Percentiles rank a stretch among this genome's conserved stretches.
phyloP scores from a whole-genome alignment of 2,797 vertebrate genomes.

The Scarus forsteni region DNA sequence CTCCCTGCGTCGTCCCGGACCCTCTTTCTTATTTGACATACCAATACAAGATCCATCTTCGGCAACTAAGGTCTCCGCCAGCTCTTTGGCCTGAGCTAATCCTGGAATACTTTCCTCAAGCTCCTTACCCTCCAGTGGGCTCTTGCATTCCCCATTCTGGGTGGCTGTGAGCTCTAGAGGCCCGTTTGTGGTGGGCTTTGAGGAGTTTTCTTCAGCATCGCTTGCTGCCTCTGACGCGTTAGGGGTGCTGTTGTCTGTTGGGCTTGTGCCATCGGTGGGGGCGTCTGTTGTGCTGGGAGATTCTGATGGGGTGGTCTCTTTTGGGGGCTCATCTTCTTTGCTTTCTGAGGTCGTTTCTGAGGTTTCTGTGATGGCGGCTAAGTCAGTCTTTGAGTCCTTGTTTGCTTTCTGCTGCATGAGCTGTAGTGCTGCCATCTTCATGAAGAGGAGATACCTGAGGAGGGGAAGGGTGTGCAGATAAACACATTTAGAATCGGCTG shows the following conservation, averaged over 20 bases:
- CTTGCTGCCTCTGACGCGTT: slow-evolving; percentile 27
- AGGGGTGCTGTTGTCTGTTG: slow-evolving; percentile 44
- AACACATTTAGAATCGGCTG: neutral
- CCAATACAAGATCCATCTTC: slow-evolving; percentile 93
- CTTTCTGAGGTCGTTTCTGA: slow-evolving; percentile 49
- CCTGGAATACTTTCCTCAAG: slow-evolving; percentile 88
- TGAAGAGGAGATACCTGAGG: slow-evolving; percentile 96
- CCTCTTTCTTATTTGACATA: slow-evolving; percentile 63
- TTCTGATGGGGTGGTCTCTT: slow-evolving; percentile 40
- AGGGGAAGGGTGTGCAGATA: neutral
- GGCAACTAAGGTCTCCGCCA: slow-evolving; percentile 93
- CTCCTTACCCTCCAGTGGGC: slow-evolving; percentile 87
- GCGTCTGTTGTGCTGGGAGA: slow-evolving; percentile 35
- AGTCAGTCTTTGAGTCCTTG: slow-evolving; percentile 80
- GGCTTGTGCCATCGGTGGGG: slow-evolving; percentile 52
- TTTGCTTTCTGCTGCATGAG: slow-evolving; percentile 98
- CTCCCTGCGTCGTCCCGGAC: slow-evolving; percentile 49
- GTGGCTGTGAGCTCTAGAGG: slow-evolving; percentile 66
- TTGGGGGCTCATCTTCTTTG: slow-evolving; percentile 35
- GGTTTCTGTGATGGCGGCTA: slow-evolving; percentile 65
- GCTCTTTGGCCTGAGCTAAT: slow-evolving; percentile 95
- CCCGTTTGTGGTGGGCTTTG: slow-evolving; percentile 74
- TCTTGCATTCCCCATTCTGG: slow-evolving; percentile 83
- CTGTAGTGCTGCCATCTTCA: slow-evolving; percentile 98
- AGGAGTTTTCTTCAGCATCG: slow-evolving; percentile 50